Base-by-base conservation (phyloP, 1,140 invertebrate genomes). In the Brachionus calyciflorus region DNA sequence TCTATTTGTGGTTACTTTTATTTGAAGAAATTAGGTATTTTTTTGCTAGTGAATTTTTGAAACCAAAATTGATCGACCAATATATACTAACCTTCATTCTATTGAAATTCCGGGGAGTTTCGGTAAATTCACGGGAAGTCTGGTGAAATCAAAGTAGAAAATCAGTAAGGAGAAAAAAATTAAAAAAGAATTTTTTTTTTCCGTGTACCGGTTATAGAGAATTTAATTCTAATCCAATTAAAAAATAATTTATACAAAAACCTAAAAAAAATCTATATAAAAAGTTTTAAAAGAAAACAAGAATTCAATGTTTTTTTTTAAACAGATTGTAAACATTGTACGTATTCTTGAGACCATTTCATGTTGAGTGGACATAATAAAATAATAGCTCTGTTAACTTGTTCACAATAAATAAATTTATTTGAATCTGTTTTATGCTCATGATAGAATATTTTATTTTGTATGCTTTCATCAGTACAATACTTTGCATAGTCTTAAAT, bases 341-440 rank as follows among this genome's bases (percentile, higher is more conserved):
- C 24, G 19, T 55, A 53, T 33, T 10, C 5, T 55, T 76, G 70
- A 37, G 70, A 76, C 70, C 70, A 76, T 26, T 48, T 46, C 48
- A 55, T 55, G 17, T 76, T 55, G 7, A 48, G 51, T 26, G 70
- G 49, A 55, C 70, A 76, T 24, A 14, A 14, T 28, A 76, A 17
- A 17, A 76, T 76, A n/a, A 26, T 41, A 10, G 44, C 21, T 46
- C 24, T 55, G 7, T 48, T 28, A 12, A 46, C 49, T 19, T 26
- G 17, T 55, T 76, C 70, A 46, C 70, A 76, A 55, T 28, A 76
- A n/a, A 76, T 60, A 46, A 76, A 76, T 30, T 76, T 76, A 10
- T 37, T 30, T 6, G 48, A 55, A 19, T 76, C 70, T 37, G 9
- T 26, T 21, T 24, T 28, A 21, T 60, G 44, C 17, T 76, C 70